Evolutionary conservation across 2,888 invertebrate species (phyloP).

Genomic region (Phyllotreta striolata): DNA sequence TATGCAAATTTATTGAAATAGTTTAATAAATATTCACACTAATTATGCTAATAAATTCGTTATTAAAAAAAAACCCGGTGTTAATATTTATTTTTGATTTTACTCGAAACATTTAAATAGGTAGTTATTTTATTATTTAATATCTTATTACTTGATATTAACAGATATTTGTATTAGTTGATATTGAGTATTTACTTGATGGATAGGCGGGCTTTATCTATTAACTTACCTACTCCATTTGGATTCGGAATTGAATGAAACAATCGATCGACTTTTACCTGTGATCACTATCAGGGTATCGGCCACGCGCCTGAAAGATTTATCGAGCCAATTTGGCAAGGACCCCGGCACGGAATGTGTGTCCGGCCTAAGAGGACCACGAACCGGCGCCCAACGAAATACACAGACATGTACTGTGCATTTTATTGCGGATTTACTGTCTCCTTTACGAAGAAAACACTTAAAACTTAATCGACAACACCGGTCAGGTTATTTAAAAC

Average conservation of each 20-base stretch:
- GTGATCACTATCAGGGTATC: slow-evolving; percentile 48
- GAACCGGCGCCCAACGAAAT: slow-evolving; percentile 34
- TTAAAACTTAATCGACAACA: slow-evolving; percentile 57
- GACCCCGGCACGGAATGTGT: slow-evolving; percentile 53
- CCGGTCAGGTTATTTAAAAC: slow-evolving; percentile 36
- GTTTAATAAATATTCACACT: no score
- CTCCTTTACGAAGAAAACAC: slow-evolving; percentile 55
- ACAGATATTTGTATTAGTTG: no score
- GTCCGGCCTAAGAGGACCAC: slow-evolving; percentile 38
- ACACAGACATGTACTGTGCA: slow-evolving; percentile 43
- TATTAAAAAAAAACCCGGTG: no score
- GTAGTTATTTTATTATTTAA: no score
- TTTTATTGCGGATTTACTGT: slow-evolving; percentile 55
- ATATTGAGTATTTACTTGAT: no score
- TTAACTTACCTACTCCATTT: not conserved
- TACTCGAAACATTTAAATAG: no score
- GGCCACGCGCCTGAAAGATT: slow-evolving; percentile 56
- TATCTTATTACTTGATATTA: no score
- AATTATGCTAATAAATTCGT: no score
- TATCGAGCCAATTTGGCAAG: slow-evolving; percentile 57
- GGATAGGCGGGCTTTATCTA: not conserved
- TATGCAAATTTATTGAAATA: no score
- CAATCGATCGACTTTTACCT: slow-evolving; percentile 40
- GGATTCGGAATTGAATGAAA: not conserved
- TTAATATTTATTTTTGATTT: no score